These are phyloP conservation scores for Villa cingulata DNA, from an alignment of 2,888 invertebrate species.

Conservation along the genomic window DNA sequence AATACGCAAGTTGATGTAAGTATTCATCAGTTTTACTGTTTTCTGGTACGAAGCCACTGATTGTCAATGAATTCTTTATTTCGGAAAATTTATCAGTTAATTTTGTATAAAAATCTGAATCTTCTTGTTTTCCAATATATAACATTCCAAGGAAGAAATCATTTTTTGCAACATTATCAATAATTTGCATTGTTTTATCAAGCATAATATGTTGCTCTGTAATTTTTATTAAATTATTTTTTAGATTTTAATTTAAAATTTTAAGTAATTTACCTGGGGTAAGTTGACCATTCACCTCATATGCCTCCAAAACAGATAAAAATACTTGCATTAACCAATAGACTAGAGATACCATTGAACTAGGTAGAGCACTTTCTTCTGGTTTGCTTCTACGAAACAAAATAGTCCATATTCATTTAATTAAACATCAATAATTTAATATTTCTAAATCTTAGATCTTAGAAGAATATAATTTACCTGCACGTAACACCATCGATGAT, in stretches of 20 bases:
- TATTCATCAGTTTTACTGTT: constrained; percentile 22
- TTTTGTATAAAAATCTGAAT: constrained; percentile 49
- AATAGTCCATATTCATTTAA: too few species aligned
- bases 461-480: constrained; percentile 25
- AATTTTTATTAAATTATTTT: too few species aligned
- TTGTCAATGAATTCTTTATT: constrained; percentile 24
- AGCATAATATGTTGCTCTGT: constrained; percentile 43
- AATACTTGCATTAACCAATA: constrained; percentile 72
- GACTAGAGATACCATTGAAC: constrained; percentile 66
- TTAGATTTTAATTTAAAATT: too few species aligned
- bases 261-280: constrained; percentile 11
- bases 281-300: constrained; percentile 25
- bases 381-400: constrained; percentile 67
- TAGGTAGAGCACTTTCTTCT: constrained; percentile 75
- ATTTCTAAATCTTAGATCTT: too few species aligned
- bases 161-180: constrained; percentile 53
- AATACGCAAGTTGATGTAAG: constrained; percentile 28
- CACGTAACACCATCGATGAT: constrained; percentile 45
- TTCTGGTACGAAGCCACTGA: constrained; percentile 4
- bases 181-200: constrained; percentile 53
- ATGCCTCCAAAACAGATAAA: constrained; percentile 24
- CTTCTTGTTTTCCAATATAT: constrained; percentile 69
- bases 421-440: too few species aligned
- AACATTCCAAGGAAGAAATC: constrained; percentile 71
- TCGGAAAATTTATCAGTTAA: constrained; percentile 58